Conservation (phyloP, 2,797 vertebrate genomes). For the Strix occidentalis region DNA sequence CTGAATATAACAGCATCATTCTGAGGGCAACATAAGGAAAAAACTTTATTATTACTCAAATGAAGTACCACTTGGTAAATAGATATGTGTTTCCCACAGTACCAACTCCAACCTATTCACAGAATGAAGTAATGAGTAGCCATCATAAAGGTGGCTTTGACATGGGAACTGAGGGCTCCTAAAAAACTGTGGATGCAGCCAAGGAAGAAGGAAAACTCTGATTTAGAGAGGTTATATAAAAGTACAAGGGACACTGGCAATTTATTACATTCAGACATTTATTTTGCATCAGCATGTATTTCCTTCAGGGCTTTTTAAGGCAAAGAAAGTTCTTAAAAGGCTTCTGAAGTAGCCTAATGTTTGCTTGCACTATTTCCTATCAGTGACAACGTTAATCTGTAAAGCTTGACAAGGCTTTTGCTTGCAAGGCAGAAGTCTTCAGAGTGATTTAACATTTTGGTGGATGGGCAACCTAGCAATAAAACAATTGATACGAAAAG, state of each 20-base stretch:
- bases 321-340: background rate
- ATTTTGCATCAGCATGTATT: background rate
- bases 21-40: background rate
- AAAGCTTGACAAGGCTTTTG: background rate
- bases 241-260: background rate
- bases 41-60: background rate
- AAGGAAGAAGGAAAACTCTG: background rate
- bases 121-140: background rate
- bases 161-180: background rate
- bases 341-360: background rate
- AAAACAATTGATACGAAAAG: background rate
- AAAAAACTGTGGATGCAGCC: background rate
- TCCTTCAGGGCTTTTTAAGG: background rate
- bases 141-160: background rate
- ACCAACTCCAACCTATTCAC: background rate
- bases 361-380: background rate
- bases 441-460: accelerated
- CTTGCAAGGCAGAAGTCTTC: background rate
- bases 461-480: background rate
- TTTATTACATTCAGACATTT: background rate
- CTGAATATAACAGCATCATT: background rate
- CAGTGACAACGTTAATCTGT: background rate
- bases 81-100: background rate
- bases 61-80: background rate
- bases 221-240: background rate